phyloP scores from a whole-genome alignment of 2,113 vertebrate genomes.

The Cathartes aura region DNA sequence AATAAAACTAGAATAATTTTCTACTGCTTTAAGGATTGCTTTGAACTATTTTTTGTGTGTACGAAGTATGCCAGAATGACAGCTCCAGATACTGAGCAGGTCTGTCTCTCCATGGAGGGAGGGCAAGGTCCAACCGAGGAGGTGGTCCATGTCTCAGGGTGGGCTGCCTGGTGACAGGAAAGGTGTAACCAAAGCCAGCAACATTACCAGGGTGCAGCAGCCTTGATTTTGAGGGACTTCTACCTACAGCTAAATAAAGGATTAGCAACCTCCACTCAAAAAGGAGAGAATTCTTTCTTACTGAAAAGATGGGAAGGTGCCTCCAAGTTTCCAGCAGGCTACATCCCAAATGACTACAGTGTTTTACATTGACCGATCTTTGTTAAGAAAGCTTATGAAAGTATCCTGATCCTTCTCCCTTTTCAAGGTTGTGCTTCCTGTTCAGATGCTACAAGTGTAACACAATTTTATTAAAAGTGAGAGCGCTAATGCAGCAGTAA shows the following conservation, averaged over 20 bases:
- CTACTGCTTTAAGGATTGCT: neutral
- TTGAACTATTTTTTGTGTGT: neutral
- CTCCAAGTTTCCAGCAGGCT: neutral
- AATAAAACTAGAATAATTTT: neutral
- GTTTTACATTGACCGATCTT: neutral
- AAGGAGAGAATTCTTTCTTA: neutral
- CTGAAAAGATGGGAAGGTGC: neutral
- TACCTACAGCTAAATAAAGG: neutral
- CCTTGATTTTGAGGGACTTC: neutral
- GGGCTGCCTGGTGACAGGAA: neutral
- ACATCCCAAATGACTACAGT: neutral
- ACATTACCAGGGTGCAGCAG: neutral
- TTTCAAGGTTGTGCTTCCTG: neutral
- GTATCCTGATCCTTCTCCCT: neutral
- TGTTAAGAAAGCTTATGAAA: neutral
- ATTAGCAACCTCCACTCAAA: neutral
- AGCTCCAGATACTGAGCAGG: neutral
- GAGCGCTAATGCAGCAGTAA: neutral
- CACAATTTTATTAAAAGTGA: neutral
- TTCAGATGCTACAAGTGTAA: neutral
- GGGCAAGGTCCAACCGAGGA: neutral
- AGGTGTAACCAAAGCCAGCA: neutral
- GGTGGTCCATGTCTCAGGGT: no score
- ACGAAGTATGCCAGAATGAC: fast-evolving
- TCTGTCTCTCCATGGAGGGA: neutral